Conservation (phyloP, 2,888 invertebrate species). For the Conomelus anceps region DNA sequence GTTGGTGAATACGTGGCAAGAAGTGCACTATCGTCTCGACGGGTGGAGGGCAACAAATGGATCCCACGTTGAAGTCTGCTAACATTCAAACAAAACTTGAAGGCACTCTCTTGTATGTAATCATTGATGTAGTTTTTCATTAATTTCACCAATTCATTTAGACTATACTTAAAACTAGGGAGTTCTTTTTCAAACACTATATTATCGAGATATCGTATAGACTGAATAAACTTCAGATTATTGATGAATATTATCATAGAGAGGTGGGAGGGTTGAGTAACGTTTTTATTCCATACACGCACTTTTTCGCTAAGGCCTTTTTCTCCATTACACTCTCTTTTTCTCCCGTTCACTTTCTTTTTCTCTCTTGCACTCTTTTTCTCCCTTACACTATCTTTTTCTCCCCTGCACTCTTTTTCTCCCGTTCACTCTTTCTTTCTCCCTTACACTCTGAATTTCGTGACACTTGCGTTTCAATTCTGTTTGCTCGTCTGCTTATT, state of each 20-base stretch:
- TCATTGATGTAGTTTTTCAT: too few species aligned
- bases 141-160: too few species aligned
- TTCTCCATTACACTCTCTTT: neutral
- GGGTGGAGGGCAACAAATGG: too few species aligned
- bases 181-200: neutral
- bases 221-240: neutral
- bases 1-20: too few species aligned
- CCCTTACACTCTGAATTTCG: neutral
- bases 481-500: neutral
- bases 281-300: neutral
- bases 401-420: neutral
- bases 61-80: too few species aligned
- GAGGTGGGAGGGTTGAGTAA: neutral
- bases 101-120: neutral
- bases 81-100: neutral
- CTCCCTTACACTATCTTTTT: neutral
- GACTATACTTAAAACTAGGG: too few species aligned
- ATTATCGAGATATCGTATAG: neutral
- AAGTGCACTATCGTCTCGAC: too few species aligned
- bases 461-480: neutral
- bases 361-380: too few species aligned
- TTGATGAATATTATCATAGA: too few species aligned
- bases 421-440: too few species aligned
- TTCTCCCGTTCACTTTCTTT: too few species aligned
- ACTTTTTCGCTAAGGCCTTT: neutral